Evolutionary conservation across 2,888 invertebrate species (phyloP).

Genomic region (Amphipoea lucens): DNA sequence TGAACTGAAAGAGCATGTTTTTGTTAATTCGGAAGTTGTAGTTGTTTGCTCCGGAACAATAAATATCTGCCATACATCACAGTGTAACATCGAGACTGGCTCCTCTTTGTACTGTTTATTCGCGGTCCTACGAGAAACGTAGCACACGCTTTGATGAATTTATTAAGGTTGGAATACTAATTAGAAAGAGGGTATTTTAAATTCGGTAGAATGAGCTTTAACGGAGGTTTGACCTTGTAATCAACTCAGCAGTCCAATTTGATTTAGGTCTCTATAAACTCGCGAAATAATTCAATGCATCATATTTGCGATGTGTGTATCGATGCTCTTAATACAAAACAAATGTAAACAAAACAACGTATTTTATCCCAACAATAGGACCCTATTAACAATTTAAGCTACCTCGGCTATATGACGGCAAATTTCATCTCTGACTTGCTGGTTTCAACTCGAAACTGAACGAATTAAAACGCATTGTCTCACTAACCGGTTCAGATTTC

Average conservation of each 20-base stretch:
- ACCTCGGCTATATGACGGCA: constrained; percentile 7
- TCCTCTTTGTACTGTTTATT: constrained; percentile 33
- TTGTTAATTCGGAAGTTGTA: constrained; percentile 22
- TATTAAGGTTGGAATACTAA: constrained; percentile 32
- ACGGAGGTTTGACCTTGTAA: constrained; percentile 1
- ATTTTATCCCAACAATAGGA: constrained; percentile 30
- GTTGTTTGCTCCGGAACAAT: constrained; percentile 24
- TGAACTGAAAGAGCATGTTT: constrained; percentile 41
- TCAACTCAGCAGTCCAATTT: not conserved
- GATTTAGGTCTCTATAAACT: not conserved
- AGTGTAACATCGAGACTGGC: constrained; percentile 13
- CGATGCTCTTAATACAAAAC: not conserved
- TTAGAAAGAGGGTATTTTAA: constrained; percentile 29
- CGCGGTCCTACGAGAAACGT: constrained; percentile 49
- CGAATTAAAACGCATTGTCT: constrained; percentile 74
- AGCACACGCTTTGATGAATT: constrained; percentile 36
- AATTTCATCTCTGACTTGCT: constrained; percentile 37
- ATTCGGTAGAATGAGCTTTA: not conserved
- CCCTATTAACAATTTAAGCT: constrained; percentile 28
- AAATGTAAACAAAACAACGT: not conserved
- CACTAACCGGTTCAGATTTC: constrained; percentile 73
- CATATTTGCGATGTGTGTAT: not conserved
- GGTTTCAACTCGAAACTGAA: constrained; percentile 44
- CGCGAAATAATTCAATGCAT: not conserved
- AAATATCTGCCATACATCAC: constrained; percentile 41